phyloP scores from a whole-genome alignment of 2,888 invertebrate genomes.

The Spodoptera picta region DNA sequence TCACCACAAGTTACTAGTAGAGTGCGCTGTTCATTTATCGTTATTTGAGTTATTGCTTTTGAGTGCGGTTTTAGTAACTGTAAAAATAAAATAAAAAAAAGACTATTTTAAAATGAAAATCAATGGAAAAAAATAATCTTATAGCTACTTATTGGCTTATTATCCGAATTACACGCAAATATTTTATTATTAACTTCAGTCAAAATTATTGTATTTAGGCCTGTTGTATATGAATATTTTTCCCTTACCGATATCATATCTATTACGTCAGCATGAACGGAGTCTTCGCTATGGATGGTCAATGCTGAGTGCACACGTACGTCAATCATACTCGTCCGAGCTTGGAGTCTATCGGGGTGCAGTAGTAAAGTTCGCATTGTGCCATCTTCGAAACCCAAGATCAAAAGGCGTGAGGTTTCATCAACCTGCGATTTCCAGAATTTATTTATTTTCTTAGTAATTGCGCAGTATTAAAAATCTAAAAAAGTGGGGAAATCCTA shows the following conservation, averaged over 20 bases:
- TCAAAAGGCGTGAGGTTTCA: constrained; percentile 89
- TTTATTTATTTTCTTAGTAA: not conserved
- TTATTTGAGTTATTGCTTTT: constrained; percentile 89
- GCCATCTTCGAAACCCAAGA: constrained; percentile 92
- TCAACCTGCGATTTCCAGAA: constrained; percentile 84
- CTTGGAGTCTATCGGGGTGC: constrained; percentile 73
- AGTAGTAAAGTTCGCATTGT: constrained; percentile 88
- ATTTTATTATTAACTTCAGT: too few species aligned
- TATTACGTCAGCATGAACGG: constrained; percentile 71
- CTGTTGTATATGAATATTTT: not conserved
- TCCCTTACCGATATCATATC: constrained; percentile 76
- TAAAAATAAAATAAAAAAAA: constrained; percentile 39
- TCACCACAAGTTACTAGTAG: constrained; percentile 91
- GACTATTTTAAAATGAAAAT: too few species aligned
- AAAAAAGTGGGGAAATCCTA: too few species aligned
- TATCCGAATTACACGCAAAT: too few species aligned
- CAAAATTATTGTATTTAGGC: too few species aligned
- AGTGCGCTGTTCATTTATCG: constrained; percentile 87
- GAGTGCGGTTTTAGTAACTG: constrained; percentile 91
- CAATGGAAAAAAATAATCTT: too few species aligned
- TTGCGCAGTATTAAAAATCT: too few species aligned
- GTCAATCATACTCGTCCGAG: constrained; percentile 65
- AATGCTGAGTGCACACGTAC: constrained; percentile 75
- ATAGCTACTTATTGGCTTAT: too few species aligned
- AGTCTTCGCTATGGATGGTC: constrained; percentile 79